phyloP scores from a whole-genome alignment of 2,113 vertebrate species.

The Calidris pygmaea region DNA sequence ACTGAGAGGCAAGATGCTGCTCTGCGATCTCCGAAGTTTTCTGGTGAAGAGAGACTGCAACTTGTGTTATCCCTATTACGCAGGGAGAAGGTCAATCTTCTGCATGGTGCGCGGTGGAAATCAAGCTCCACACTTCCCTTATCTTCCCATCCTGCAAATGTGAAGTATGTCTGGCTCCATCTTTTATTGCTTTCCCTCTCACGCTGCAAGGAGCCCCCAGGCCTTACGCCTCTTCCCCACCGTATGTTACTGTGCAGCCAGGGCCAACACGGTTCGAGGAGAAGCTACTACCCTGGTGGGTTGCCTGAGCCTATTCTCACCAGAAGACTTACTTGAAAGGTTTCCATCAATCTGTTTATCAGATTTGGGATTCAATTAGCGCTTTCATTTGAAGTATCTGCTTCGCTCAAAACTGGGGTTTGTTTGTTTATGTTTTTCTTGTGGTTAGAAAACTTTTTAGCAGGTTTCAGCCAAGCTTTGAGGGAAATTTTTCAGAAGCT shows the following conservation, averaged over 20 bases:
- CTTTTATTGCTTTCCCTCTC: not conserved
- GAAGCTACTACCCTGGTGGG: not conserved
- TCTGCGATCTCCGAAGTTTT: not conserved
- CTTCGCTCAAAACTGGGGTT: not conserved
- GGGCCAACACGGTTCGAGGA: not conserved
- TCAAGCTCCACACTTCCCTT: not conserved
- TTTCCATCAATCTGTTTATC: not conserved
- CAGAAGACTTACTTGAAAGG: not conserved
- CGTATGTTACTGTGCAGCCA: not conserved
- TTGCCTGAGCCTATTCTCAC: not conserved
- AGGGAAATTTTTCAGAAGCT: not conserved
- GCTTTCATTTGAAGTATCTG: not conserved
- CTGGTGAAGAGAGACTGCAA: not conserved
- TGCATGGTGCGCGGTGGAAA: not conserved
- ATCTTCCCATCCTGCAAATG: not conserved
- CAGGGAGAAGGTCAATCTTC: not conserved
- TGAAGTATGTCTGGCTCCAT: not conserved
- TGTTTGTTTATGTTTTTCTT: not conserved
- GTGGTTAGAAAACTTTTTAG: not conserved
- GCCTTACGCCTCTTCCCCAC: not conserved
- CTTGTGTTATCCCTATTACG: not conserved
- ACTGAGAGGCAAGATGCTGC: not conserved
- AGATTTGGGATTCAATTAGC: not conserved
- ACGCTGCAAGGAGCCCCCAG: not conserved
- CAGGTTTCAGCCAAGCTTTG: not conserved